phyloP scores from a whole-genome alignment of 2,888 invertebrate genomes.

The Trissolcus brochymenae region DNA sequence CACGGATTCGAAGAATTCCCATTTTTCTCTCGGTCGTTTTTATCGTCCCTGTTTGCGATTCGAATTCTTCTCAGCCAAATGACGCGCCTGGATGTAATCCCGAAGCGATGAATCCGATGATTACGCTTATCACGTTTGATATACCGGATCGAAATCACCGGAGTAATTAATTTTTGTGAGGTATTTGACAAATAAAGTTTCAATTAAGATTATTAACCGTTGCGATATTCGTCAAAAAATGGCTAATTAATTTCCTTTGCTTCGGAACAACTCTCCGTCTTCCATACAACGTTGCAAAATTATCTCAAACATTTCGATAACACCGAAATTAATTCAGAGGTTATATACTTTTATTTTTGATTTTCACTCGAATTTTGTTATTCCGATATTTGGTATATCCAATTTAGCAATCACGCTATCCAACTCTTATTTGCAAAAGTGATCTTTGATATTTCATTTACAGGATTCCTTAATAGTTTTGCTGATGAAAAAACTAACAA shows the following conservation, averaged over 20 bases:
- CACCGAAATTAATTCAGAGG: too few species aligned
- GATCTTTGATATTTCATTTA: too few species aligned
- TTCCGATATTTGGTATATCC: too few species aligned
- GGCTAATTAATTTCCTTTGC: not conserved
- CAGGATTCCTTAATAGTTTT: too few species aligned
- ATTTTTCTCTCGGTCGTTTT: constrained; percentile 43
- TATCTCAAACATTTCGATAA: too few species aligned
- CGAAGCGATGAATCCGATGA: constrained; percentile 23
- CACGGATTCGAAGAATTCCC: constrained; percentile 41
- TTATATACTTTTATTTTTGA: too few species aligned
- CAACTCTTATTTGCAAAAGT: too few species aligned
- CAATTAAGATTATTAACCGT: constrained; percentile 12
- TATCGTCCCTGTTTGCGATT: constrained; percentile 45
- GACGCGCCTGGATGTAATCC: constrained; percentile 46
- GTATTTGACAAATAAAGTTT: constrained; percentile 18
- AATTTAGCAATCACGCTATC: too few species aligned
- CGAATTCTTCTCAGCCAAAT: constrained; percentile 44
- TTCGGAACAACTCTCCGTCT: not conserved
- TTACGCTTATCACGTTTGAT: constrained; percentile 38
- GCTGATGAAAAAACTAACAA: too few species aligned
- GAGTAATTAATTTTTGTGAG: constrained; percentile 11
- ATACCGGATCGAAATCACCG: not conserved
- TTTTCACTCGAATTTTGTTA: too few species aligned
- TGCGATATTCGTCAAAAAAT: not conserved
- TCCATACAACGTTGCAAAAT: too few species aligned